These are phyloP conservation scores for Hycleus phaleratus DNA, from an alignment of 1,140 invertebrate genomes.

Conservation along the genomic window DNA sequence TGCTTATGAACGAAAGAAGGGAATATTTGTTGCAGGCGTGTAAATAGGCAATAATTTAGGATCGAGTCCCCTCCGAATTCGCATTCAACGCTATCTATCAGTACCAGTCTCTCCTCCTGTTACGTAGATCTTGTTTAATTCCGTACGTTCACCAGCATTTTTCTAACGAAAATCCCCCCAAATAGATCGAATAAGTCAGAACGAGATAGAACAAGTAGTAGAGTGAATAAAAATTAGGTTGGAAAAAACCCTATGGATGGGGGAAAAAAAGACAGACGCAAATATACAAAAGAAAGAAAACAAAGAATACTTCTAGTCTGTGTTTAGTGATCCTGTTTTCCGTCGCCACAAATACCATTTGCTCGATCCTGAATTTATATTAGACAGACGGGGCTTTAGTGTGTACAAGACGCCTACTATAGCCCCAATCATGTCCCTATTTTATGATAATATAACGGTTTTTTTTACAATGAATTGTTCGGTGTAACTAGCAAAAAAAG, in stretches of 20 bases:
- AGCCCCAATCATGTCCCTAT: constrained; percentile 5
- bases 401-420: not conserved
- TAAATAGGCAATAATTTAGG: constrained; percentile 21
- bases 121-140: constrained; percentile 19
- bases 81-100: constrained; percentile 21
- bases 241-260: no score
- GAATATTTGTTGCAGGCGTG: constrained; percentile 16
- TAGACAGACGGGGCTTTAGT: constrained; percentile 7
- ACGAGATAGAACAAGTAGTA: no score
- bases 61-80: constrained; percentile 15
- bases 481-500: no score
- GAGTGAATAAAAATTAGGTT: no score
- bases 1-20: not conserved
- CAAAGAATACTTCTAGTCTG: not conserved
- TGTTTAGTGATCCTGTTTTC: constrained; percentile 11
- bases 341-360: constrained; percentile 10
- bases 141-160: constrained; percentile 10
- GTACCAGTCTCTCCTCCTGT: constrained; percentile 10
- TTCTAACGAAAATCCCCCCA: constrained; percentile 12
- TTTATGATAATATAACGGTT: constrained; percentile 16
- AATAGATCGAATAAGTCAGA: not conserved
- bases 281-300: no score
- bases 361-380: constrained; percentile 16
- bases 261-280: not conserved
- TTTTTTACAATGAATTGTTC: not conserved